phyloP scores from a whole-genome alignment of 2,888 invertebrate genomes.

The Pseudolycoriella hygida region DNA sequence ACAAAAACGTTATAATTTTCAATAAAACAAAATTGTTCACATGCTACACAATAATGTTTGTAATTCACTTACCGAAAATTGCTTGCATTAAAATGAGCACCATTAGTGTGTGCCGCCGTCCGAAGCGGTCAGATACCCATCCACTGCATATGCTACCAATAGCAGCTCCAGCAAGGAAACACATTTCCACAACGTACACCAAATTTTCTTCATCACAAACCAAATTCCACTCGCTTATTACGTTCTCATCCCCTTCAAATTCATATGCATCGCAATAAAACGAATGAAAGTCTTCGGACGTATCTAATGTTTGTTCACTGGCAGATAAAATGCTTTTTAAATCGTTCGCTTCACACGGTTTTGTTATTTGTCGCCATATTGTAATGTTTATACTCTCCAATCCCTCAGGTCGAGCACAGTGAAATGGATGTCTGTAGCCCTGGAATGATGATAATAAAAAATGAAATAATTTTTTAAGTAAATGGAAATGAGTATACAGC shows the following conservation, averaged over 20 bases:
- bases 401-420: slow-evolving; percentile 35
- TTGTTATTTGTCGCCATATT: slow-evolving; percentile 30
- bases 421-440: slow-evolving; percentile 24
- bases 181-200: slow-evolving; percentile 40
- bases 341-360: slow-evolving; percentile 11
- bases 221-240: slow-evolving; percentile 39
- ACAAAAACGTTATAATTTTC: too few species aligned
- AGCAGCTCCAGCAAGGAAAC: slow-evolving; percentile 44
- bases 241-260: slow-evolving; percentile 30
- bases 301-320: not conserved
- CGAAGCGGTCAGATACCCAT: slow-evolving; percentile 44
- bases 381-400: slow-evolving; percentile 24
- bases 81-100: slow-evolving; percentile 36
- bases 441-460: too few species aligned
- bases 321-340: slow-evolving; percentile 8
- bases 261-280: slow-evolving; percentile 26
- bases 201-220: slow-evolving; percentile 37
- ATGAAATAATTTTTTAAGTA: too few species aligned
- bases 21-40: too few species aligned
- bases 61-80: slow-evolving; percentile 30
- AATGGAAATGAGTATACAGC: too few species aligned
- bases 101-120: slow-evolving; percentile 43
- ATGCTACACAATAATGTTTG: not conserved
- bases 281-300: not conserved
- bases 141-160: slow-evolving; percentile 47